phyloP scores from a whole-genome alignment of 1,140 invertebrate genomes.

The Pteromalus puparum region DNA sequence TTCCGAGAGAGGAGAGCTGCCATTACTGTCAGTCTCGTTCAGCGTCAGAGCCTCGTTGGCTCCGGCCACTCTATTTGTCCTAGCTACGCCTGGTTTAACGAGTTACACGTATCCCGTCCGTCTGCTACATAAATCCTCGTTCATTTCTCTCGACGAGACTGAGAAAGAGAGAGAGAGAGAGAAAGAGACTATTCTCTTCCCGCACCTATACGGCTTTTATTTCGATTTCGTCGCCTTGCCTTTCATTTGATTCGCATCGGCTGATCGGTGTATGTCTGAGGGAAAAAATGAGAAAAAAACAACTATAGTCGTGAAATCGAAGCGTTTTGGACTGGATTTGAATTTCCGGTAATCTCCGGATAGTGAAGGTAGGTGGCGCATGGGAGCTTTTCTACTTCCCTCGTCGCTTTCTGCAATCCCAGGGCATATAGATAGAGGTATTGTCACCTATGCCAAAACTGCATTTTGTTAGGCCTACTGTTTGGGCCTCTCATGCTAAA shows the following conservation, averaged over 20 bases:
- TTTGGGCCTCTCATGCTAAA: too few species aligned
- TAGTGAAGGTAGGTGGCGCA: too few species aligned
- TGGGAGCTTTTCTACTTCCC: too few species aligned
- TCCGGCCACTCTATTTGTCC: constrained; percentile 51
- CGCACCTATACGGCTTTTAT: constrained; percentile 3
- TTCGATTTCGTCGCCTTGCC: neutral
- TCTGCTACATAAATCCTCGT: constrained; percentile 27
- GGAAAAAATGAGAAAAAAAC: too few species aligned
- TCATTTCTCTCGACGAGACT: constrained; percentile 12
- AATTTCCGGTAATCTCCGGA: too few species aligned
- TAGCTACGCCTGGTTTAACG: constrained; percentile 29
- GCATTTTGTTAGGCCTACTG: too few species aligned
- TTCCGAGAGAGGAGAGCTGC: constrained; percentile 32
- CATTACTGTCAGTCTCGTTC: constrained; percentile 44
- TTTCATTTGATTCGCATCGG: neutral
- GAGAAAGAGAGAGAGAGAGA: neutral
- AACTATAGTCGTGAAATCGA: too few species aligned
- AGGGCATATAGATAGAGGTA: too few species aligned
- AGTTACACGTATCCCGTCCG: constrained; percentile 36
- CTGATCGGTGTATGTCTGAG: too few species aligned
- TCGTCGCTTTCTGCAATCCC: too few species aligned
- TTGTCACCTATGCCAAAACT: too few species aligned
- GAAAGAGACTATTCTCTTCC: neutral
- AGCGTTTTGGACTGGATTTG: too few species aligned
- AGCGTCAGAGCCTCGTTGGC: constrained; percentile 23